These are phyloP conservation scores for Clarias magur DNA, from an alignment of 2,113 vertebrate genomes.

Conservation along the genomic window DNA sequence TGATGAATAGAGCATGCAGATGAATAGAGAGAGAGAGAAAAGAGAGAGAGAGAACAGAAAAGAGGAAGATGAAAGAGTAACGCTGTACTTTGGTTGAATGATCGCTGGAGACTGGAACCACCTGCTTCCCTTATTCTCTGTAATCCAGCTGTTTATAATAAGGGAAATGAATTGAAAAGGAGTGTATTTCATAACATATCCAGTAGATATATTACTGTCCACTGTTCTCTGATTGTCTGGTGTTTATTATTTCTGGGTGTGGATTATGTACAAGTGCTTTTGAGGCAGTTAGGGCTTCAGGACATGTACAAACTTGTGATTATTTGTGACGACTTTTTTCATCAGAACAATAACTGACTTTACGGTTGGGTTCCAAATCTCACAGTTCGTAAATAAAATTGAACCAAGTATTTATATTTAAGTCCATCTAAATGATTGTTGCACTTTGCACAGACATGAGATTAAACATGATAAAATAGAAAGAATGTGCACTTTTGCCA, in stretches of 20 bases:
- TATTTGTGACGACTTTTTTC: neutral
- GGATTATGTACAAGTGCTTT: neutral
- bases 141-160: conserved; percentile 8
- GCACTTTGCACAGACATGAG: neutral
- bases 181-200: neutral
- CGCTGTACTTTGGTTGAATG: conserved; percentile 25
- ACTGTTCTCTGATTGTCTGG: neutral
- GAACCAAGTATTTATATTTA: neutral
- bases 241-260: neutral
- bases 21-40: neutral
- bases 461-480: neutral
- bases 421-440: conserved; percentile 10
- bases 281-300: neutral
- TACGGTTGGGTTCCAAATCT: neutral
- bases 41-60: neutral
- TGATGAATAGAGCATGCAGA: conserved; percentile 46
- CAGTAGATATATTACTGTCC: neutral
- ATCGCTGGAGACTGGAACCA: conserved; percentile 25
- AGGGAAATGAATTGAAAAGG: conserved; percentile 28
- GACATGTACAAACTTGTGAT: neutral
- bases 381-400: neutral
- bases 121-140: neutral
- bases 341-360: neutral
- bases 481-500: neutral
- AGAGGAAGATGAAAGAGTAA: conserved; percentile 24